phyloP scores from a whole-genome alignment of 2,797 vertebrate species.

The Fundulus diaphanus region DNA sequence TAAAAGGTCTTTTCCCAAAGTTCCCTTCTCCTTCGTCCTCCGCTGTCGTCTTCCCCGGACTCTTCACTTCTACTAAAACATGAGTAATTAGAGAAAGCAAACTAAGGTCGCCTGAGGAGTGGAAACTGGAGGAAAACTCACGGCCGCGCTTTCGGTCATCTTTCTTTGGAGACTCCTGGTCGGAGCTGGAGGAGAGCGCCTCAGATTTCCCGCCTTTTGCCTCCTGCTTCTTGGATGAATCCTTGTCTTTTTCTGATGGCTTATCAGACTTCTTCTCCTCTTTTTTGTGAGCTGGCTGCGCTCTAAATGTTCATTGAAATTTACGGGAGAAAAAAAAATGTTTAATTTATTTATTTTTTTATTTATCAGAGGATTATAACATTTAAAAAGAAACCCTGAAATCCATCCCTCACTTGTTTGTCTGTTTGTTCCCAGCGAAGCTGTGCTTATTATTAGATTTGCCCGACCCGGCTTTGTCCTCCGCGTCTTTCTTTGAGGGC shows the following conservation, averaged over 20 bases:
- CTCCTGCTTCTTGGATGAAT: slow-evolving; percentile 87
- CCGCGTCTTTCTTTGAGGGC: slow-evolving; percentile 89
- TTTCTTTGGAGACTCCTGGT: slow-evolving; percentile 85
- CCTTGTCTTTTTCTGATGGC: slow-evolving; percentile 92
- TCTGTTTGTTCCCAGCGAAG: slow-evolving; percentile 80
- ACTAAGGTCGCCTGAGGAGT: not conserved
- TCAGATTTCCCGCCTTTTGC: slow-evolving; percentile 87
- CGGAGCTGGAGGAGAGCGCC: slow-evolving; percentile 77
- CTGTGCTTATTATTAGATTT: slow-evolving; percentile 89
- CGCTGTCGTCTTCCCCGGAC: slow-evolving; percentile 87
- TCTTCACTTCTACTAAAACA: slow-evolving; percentile 83
- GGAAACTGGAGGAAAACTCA: slow-evolving; percentile 72
- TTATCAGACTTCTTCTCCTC: slow-evolving; percentile 97
- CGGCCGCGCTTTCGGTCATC: slow-evolving; percentile 92
- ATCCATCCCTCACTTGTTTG: slow-evolving; percentile 77
- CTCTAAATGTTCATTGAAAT: slow-evolving; percentile 69
- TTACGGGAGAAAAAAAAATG: not conserved
- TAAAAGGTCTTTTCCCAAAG: slow-evolving; percentile 84
- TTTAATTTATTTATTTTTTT: not conserved
- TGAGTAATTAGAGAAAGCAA: not conserved
- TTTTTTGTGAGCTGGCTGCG: slow-evolving; percentile 86
- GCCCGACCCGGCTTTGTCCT: slow-evolving; percentile 86
- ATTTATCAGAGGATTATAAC: not conserved
- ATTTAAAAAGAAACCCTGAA: not conserved
- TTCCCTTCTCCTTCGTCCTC: slow-evolving; percentile 84